phyloP scores from a whole-genome alignment of 2,113 vertebrate species.

The Cyprinodon tularosa region DNA sequence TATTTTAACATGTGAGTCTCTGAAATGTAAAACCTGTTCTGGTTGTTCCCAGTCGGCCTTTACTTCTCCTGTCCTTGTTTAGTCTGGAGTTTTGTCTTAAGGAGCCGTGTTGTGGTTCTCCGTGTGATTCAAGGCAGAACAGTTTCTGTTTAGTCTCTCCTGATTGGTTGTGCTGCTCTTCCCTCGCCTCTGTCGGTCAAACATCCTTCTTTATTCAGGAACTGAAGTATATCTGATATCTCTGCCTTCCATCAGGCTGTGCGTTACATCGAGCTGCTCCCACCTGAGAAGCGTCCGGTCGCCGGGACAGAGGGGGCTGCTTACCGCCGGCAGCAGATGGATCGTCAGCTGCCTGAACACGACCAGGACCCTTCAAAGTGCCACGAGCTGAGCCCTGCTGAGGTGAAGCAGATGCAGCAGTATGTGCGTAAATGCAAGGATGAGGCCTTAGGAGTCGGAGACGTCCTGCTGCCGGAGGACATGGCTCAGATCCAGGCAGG shows the following conservation, averaged over 20 bases:
- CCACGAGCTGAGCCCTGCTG: conserved; percentile 90
- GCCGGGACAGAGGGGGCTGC: conserved; percentile 89
- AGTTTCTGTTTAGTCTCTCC: neutral
- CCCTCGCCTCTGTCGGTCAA: conserved; percentile 11
- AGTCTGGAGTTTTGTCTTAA: conserved; percentile 38
- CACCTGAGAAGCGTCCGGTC: conserved; percentile 92
- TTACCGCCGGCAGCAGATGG: conserved; percentile 98
- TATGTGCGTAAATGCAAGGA: conserved; percentile 96
- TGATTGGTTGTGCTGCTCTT: conserved; percentile 20
- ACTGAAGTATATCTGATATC: neutral
- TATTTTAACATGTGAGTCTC: neutral
- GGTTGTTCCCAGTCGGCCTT: neutral
- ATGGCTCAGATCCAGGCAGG: conserved; percentile 64
- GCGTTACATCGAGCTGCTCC: conserved; percentile 95
- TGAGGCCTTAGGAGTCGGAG: conserved; percentile 92
- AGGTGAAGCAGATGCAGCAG: conserved; percentile 96
- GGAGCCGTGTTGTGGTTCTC: conserved; percentile 17
- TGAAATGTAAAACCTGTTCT: neutral
- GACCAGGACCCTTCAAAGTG: conserved; percentile 96
- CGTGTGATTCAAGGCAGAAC: conserved; percentile 7
- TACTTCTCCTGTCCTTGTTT: conserved; percentile 31
- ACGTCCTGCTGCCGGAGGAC: conserved; percentile 88
- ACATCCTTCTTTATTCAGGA: neutral
- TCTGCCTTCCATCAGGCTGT: conserved; percentile 79
- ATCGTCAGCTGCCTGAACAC: conserved; percentile 94